Base-by-base conservation (phyloP, 2,797 vertebrate genomes). In the Aplochiton taeniatus region DNA sequence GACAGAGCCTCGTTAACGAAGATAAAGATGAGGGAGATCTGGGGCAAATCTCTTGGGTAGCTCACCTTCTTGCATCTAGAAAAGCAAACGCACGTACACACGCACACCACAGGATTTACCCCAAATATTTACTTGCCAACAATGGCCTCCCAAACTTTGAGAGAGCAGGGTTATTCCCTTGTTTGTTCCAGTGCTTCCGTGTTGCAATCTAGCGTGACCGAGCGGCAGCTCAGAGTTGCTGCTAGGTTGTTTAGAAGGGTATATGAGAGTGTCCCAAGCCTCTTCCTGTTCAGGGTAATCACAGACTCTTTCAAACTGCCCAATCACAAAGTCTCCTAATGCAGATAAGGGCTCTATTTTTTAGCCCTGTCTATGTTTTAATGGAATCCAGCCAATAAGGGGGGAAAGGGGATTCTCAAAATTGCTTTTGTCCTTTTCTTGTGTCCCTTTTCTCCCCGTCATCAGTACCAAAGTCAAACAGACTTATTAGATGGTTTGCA, bases 21-120 rank as follows among this genome's bases (percentile, higher is more conserved):
- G 91, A 98, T 98, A 80, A 99, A 98, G 76, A 99, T 97, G 77
- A 99, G 93, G 80, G 96, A 96, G 83, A 99, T 95, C 89, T 96
- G 95, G 0, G 96, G 97, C 12, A 99, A 93, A 71, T 98, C 95
- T 87, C 93, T 94, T 0, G 93, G 80, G 4, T 95, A 96, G 69
- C 87, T 94, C 77, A 93, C 86, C 84, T 94, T 95, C 86, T 93
- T 95, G 83, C 97, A 98, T 91, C 97, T 99, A 88, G 0, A 72
- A 1, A 31, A 45, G n/a, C 12, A 57, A n/a, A 58, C 20, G 20
- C 43, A 47, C 57, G 31, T 12, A 59, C 18, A 52, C 46, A 43
- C 58, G 18, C 45, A 45, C 17, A 58, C 43, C 47, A 42, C 11
- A 60, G 44, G 48, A 58, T 17, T 31, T 31, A 31, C 31, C 31